phyloP scores from a whole-genome alignment of 1,140 invertebrate species.

The Teleogryllus occipitalis region DNA sequence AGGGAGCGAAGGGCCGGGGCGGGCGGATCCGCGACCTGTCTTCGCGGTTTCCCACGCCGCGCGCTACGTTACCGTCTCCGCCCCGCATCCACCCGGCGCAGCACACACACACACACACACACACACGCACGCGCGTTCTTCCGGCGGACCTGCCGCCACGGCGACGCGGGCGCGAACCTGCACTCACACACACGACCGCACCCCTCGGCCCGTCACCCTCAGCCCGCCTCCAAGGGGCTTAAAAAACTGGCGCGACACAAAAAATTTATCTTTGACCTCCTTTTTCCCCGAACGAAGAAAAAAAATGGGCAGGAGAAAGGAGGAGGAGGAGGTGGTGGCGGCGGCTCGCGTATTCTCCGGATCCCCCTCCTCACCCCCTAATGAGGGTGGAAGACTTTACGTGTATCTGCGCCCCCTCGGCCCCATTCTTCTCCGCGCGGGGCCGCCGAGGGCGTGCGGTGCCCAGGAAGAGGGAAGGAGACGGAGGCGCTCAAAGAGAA shows the following conservation, averaged over 20 bases:
- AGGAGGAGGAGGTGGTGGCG: not conserved
- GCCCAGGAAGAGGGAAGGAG: too few species aligned
- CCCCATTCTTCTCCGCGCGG: not conserved
- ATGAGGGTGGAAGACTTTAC: not conserved
- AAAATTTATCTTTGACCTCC: conserved; percentile 5
- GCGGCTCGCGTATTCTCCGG: not conserved
- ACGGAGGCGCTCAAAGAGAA: not conserved
- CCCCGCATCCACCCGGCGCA: too few species aligned
- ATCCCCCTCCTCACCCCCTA: not conserved
- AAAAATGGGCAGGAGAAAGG: not conserved
- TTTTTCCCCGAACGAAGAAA: not conserved
- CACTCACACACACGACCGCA: too few species aligned
- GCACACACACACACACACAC: too few species aligned
- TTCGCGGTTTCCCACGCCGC: not conserved
- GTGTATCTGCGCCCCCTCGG: not conserved
- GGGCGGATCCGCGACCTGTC: not conserved
- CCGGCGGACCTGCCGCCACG: not conserved
- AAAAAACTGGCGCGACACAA: not conserved
- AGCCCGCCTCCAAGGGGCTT: not conserved
- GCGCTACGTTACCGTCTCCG: too few species aligned
- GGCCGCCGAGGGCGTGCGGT: too few species aligned
- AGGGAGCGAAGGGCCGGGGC: too few species aligned
- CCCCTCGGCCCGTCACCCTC: not conserved
- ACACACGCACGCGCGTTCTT: not conserved
- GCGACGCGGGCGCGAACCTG: not conserved